Evolutionary conservation across 2,888 invertebrate species (phyloP).

Genomic region (Steromphala cineraria): DNA sequence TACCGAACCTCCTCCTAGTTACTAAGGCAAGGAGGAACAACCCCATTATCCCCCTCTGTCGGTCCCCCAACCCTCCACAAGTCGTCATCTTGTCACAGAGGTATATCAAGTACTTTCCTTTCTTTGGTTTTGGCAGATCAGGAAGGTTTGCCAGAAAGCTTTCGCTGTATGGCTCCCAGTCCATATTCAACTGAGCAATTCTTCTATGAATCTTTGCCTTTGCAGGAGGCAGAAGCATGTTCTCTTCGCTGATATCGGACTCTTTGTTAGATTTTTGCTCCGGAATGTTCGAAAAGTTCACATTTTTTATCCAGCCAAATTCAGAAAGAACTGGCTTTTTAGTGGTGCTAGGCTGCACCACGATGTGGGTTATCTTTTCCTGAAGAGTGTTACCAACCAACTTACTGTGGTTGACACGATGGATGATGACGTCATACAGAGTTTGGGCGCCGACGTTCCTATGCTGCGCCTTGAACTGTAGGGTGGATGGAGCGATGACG

Average conservation of each 20-base stretch:
- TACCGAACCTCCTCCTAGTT: slow-evolving; percentile 27
- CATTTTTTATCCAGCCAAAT: neutral
- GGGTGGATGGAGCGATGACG: neutral
- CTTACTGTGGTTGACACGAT: neutral
- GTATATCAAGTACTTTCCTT: slow-evolving; percentile 16
- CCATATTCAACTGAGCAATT: neutral
- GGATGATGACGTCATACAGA: neutral
- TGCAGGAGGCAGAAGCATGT: neutral
- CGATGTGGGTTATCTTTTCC: neutral
- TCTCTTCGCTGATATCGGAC: neutral
- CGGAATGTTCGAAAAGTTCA: neutral
- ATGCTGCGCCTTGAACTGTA: neutral
- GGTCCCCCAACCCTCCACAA: slow-evolving; percentile 34
- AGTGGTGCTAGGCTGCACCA: neutral
- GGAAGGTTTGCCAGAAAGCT: neutral
- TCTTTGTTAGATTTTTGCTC: neutral
- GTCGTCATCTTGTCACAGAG: neutral
- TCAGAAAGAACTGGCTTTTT: neutral
- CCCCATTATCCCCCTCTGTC: slow-evolving; percentile 28
- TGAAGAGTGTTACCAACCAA: neutral
- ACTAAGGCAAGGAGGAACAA: slow-evolving; percentile 25
- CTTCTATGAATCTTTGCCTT: neutral
- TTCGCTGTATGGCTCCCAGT: neutral
- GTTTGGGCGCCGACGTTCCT: neutral
- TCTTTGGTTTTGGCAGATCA: neutral